Base-by-base conservation (phyloP, 64 coral and sea anemone species). In the Hydrozoanthus tunicans region DNA sequence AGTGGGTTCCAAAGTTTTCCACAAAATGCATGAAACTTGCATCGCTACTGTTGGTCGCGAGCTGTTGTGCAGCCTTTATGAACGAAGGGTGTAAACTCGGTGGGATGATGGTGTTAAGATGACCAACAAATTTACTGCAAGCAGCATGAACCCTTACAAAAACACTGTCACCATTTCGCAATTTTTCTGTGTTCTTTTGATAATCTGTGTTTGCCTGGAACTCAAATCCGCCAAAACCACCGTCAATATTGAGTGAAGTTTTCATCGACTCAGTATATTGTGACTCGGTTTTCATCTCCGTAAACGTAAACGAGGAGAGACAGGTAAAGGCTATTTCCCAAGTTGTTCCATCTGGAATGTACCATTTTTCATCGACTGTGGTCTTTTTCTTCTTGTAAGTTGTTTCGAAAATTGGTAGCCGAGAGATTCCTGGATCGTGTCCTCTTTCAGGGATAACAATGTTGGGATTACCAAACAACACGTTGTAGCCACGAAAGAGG, bases 1-100 rank as follows among this genome's bases (percentile, higher is more conserved):
- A 90, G 11, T 90, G 86, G 9, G 86, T 58, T 27, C 86, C 86
- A 77, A 77, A 86, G 55, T 86, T 54, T 63, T 86, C 57, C 20
- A 75, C 20, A 70, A 89, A 73, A 7, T 59, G 53, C 58, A 72
- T 90, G 6, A 90, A 58, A 20, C n/a, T 56, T 55, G 17, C 72
- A 14, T 90, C 86, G 25, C 66, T 76, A 6, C 53, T 53, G 14
- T 90, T 14, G 27, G 58, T 9, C 51, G 24, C 71, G 3, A 72
- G 55, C 9, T 90, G 43, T 56, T 55, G 58, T 8, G 58, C 54
- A 23, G 86, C 67, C 4, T 20, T 24, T 13, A 90, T 59, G 58
- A 90, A 90, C 3, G 58, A 25, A 6, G 67, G 54, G 27, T 73
- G 70, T 24, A 73, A 32, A 6, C 51, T 73, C 7, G 70, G 70